A percentile compares a stretch with the other conserved stretches of the same genome.
Evolutionary conservation across 2,888 invertebrate species (phyloP).

Genomic region (Poecilobothrus nobilitatus): DNA sequence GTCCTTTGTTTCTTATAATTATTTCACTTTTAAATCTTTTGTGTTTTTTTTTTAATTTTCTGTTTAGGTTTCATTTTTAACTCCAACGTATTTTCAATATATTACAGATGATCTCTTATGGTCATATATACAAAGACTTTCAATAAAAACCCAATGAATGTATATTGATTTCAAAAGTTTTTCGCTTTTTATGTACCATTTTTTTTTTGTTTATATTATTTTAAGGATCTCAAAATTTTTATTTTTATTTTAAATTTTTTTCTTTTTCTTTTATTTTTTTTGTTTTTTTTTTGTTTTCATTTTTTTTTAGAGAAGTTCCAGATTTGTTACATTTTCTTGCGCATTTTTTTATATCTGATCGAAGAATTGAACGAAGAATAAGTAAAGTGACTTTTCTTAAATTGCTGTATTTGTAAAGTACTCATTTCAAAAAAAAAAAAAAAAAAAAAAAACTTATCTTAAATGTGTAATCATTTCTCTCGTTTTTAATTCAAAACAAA

Average conservation of each 20-base stretch:
- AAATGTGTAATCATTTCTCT: neutral
- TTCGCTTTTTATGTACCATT: too few relatives aligned
- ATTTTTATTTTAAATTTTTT: neutral
- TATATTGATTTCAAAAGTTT: too few relatives aligned
- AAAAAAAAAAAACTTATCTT: neutral
- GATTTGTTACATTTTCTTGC: slow-evolving; percentile 6
- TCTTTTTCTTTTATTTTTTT: neutral
- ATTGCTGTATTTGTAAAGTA: neutral
- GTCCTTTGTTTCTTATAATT: slow-evolving; percentile 19
- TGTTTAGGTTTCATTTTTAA: neutral
- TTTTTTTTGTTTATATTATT: too few relatives aligned
- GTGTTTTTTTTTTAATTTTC: neutral
- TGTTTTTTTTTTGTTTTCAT: neutral
- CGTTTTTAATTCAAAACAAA: too few relatives aligned
- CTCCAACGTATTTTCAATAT: neutral
- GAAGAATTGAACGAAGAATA: neutral
- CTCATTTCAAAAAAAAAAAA: neutral
- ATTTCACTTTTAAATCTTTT: slow-evolving; percentile 8
- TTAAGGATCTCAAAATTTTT: too few relatives aligned
- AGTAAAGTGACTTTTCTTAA: neutral
- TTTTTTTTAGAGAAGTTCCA: neutral
- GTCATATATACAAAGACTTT: neutral
- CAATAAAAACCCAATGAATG: too few relatives aligned
- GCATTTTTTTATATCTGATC: slow-evolving; percentile 2
- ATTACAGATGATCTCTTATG: neutral